Conservation (phyloP, 2,797 vertebrate species). For the Echiichthys vipera region DNA sequence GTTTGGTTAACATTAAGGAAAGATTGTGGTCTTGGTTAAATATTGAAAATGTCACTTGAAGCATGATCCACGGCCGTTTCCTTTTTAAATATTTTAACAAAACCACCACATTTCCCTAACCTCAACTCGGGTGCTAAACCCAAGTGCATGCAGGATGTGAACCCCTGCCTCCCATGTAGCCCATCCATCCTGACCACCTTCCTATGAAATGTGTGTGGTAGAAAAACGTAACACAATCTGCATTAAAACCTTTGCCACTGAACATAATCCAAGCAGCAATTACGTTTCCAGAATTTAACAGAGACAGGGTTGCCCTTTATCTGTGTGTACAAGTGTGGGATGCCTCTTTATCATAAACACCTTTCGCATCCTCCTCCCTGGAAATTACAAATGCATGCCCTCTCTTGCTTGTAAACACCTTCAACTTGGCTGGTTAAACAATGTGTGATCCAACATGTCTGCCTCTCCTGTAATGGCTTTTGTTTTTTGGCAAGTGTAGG, state of each 20-base stretch:
- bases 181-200: too few species aligned
- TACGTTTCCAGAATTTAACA: not conserved
- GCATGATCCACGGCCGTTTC: not conserved
- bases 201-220: not conserved
- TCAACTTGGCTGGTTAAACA: slow-evolving; percentile 2
- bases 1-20: not conserved
- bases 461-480: not conserved
- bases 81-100: not conserved
- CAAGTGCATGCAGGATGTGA: too few species aligned
- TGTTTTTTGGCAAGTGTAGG: not conserved
- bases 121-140: not conserved
- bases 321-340: not conserved
- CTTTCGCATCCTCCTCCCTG: not conserved
- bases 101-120: not conserved
- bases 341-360: not conserved
- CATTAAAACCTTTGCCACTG: not conserved
- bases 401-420: not conserved
- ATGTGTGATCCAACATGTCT: not conserved
- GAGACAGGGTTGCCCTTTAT: not conserved
- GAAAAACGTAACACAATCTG: not conserved
- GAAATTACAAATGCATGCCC: not conserved
- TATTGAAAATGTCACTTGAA: not conserved
- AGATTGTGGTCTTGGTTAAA: not conserved
- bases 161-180: too few species aligned
- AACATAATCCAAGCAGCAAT: not conserved